A percentile compares a stretch with the other conserved stretches of the same genome.
These are phyloP conservation scores for Neuroscelio doddi DNA, from an alignment of 2,888 invertebrate genomes.

Conservation along the genomic window DNA sequence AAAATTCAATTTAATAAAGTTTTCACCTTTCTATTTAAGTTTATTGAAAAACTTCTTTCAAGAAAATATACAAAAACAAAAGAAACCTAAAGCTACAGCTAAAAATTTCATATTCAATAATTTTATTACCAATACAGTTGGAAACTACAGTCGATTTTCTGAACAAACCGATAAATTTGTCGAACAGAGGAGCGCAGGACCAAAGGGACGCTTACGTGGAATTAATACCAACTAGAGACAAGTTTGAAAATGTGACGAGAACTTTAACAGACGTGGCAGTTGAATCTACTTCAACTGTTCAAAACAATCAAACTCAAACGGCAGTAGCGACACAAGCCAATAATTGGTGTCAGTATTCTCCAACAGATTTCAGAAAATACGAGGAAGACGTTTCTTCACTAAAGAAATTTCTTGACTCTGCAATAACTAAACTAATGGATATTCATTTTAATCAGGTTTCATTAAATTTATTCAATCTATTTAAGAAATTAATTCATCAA, in stretches of 20 bases:
- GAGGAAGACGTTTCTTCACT: not conserved
- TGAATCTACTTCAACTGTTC: constrained; percentile 75
- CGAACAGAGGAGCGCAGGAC: constrained; percentile 74
- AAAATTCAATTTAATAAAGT: too few species aligned
- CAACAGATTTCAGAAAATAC: constrained; percentile 6
- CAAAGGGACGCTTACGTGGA: constrained; percentile 82
- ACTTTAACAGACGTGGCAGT: constrained; percentile 75
- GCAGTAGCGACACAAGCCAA: constrained; percentile 64
- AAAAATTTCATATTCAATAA: too few species aligned
- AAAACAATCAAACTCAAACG: constrained; percentile 78
- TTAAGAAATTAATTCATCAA: too few species aligned
- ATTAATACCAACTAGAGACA: constrained; percentile 74
- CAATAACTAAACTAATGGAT: not conserved
- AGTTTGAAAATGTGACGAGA: constrained; percentile 75
- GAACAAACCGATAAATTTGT: constrained; percentile 71
- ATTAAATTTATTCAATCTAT: too few species aligned
- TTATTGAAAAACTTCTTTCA: too few species aligned
- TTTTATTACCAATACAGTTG: constrained; percentile 38
- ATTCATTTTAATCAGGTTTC: not conserved
- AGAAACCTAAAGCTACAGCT: too few species aligned
- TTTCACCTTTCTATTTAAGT: too few species aligned
- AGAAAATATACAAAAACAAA: not conserved
- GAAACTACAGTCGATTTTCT: constrained; percentile 50
- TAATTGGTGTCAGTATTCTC: constrained; percentile 14
- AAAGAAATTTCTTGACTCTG: not conserved